Base-by-base conservation (phyloP, 2,888 invertebrate genomes). In the Salticus scenicus region DNA sequence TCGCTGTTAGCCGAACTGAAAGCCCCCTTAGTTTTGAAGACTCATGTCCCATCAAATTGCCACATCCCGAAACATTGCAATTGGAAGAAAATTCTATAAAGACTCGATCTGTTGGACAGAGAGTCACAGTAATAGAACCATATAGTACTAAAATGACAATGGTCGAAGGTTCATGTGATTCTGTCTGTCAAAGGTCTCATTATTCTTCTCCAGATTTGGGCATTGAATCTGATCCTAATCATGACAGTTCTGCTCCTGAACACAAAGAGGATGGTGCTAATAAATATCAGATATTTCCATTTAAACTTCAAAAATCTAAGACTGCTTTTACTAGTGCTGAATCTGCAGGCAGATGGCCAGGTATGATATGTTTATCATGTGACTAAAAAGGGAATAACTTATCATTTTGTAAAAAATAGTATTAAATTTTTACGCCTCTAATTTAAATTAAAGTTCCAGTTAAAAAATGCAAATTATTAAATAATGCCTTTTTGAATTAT, bases 181-280 rank as follows among this genome's bases (percentile, higher is more conserved):
- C 86, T 5, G 20, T 80, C 1, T 79, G 75, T 41, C 76, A 74
- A 24, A 57, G 87, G 27, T 82, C 87, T 4, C 82, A 86, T 41
- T 87, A 83, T 51, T 88, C 88, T 0, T 89, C 89, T 0, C 89
- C 89, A 0, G 89, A 89, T 64, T 72, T 88, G 0, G 89, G 89
- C 4, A 89, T 89, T 33, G 87, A 88, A 31, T 87, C 88, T n/a
- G 88, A 87, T 67, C 86, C 86, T 1, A 88, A 88, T 27, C 86
- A 77, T 63, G 88, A 88, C 8, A 64, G 89, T 90, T 37, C 84
- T 4, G 84, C 79, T 12, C 78, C 84, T 4, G 84, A 85, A 24
- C 77, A 57, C 4, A 57, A 57, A 57, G 57, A 24, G 24, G 57
- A 57, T 5, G 24, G 7, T 12, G 12, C 12, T 14, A 47, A 47